A percentile compares a stretch with the other conserved stretches of the same genome.
Conservation (phyloP, 2,888 invertebrate genomes). For the Tenthredo distinguenda region DNA sequence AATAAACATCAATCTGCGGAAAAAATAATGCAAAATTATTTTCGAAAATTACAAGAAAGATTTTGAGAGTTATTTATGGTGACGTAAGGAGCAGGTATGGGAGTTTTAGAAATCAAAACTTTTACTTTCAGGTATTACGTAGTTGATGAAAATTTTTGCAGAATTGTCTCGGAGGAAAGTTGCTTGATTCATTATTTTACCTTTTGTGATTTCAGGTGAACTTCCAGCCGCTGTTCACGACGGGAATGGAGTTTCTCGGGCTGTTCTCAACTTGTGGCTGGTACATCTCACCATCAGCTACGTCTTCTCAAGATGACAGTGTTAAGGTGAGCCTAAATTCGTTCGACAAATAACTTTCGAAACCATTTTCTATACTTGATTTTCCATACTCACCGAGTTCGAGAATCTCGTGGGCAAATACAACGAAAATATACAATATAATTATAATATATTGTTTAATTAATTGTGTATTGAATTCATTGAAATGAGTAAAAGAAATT, state of each 20-base stretch:
- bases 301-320: conserved; percentile 77
- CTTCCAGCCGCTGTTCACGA: conserved; percentile 77
- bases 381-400: not conserved
- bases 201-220: conserved; percentile 71
- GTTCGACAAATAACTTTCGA: not conserved
- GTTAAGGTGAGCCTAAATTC: conserved; percentile 69
- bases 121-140: not conserved
- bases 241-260: conserved; percentile 75
- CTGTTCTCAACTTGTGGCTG: conserved; percentile 76
- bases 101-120: not conserved
- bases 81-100: not conserved
- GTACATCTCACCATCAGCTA: conserved; percentile 75
- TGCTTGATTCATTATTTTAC: not conserved
- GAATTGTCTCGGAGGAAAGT: not conserved
- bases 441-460: not conserved
- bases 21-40: not conserved
- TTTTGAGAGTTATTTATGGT: not conserved
- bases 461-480: not conserved
- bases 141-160: not conserved
- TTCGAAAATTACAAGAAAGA: not conserved
- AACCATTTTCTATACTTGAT: not conserved
- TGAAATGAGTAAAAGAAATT: not conserved
- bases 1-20: too few relatives aligned
- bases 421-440: too few relatives aligned
- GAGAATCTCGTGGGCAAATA: not conserved